Conservation (phyloP, 2,888 invertebrate genomes). For the Caenorhabditis plicata region DNA sequence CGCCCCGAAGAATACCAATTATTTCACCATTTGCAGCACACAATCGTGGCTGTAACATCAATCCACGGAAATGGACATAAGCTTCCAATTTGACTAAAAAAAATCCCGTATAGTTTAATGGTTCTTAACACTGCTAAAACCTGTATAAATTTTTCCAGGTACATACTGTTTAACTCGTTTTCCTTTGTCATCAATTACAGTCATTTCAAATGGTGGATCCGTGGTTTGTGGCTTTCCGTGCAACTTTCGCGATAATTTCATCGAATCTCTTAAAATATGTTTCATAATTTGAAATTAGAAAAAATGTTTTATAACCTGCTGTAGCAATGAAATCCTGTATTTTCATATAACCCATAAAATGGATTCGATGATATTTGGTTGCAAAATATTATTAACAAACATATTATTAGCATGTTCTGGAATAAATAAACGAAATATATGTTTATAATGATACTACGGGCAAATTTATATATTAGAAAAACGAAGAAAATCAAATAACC, state of each 20-base stretch:
- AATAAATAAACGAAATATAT: too few relatives aligned
- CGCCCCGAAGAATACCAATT: slow-evolving; percentile 48
- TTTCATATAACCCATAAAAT: slow-evolving; percentile 29
- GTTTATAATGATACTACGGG: too few relatives aligned
- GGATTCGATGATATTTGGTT: too few relatives aligned
- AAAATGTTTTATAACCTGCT: slow-evolving; percentile 8
- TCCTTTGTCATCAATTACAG: slow-evolving; percentile 29
- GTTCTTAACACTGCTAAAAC: too few relatives aligned
- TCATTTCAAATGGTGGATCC: slow-evolving; percentile 39
- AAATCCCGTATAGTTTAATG: background rate
- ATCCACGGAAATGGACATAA: slow-evolving; percentile 45
- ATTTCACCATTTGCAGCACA: slow-evolving; percentile 38
- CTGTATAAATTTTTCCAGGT: slow-evolving; percentile 31
- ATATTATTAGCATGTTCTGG: too few relatives aligned
- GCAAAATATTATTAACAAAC: too few relatives aligned
- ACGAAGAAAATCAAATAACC: too few relatives aligned
- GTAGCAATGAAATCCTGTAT: slow-evolving; percentile 30
- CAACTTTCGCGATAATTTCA: slow-evolving; percentile 26
- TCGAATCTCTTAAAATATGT: slow-evolving; percentile 21
- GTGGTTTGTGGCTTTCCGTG: slow-evolving; percentile 38
- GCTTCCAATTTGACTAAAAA: slow-evolving; percentile 38
- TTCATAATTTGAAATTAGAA: slow-evolving; percentile 2
- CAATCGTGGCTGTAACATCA: slow-evolving; percentile 47
- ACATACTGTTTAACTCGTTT: slow-evolving; percentile 25
- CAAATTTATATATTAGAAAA: too few relatives aligned